Base-by-base conservation (phyloP, 2,797 vertebrate genomes). In the Cirrhinus mrigala region DNA sequence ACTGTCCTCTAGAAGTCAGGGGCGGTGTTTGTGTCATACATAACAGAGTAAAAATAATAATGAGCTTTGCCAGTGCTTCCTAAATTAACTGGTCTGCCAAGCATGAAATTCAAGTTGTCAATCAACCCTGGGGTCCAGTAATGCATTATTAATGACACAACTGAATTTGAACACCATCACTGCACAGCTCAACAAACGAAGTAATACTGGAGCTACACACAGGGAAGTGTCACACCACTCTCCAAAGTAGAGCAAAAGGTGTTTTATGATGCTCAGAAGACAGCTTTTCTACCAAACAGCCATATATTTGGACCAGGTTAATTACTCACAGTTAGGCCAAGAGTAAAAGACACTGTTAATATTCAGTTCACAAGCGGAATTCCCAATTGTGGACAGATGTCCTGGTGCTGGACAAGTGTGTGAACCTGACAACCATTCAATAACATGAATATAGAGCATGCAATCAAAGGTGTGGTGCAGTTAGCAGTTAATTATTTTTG, bases 31-130 rank as follows among this genome's bases (percentile, higher is more conserved):
- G 48, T 29, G 54, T 76, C 24, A 48, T 62, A 60, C 44, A 62
- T 74, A 58, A 73, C 52, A 27, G 52, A 52, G 12, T 69, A 64
- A 83, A 77, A 79, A 85, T 58, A 66, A 60, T 60, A 82, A 71
- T 74, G 40, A 75, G 54, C 64, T 33, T 79, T 46, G 15, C 44
- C 33, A 24, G 48, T 48, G 69, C 60, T 74, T 62, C 50, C 58
- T 76, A 69, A 74, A 92, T 93, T 93, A 91, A 92, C 90, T 91
- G 92, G 88, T 90, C 92, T 89, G 90, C 87, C 77, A 85, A 94
- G 92, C 92, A 91, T 93, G 89, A 94, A 94, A 94, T 94, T 91
- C 91, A 92, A 90, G 89, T 91, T 92, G 92, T 93, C 92, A 93
- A 93, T 93, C 92, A 92, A 86, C 87, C 52, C 78, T 89, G 89